Evolutionary conservation across 1,140 invertebrate species (phyloP), one percentile per base, ranked within the genome.

Genomic region (Bombus huntii): DNA sequence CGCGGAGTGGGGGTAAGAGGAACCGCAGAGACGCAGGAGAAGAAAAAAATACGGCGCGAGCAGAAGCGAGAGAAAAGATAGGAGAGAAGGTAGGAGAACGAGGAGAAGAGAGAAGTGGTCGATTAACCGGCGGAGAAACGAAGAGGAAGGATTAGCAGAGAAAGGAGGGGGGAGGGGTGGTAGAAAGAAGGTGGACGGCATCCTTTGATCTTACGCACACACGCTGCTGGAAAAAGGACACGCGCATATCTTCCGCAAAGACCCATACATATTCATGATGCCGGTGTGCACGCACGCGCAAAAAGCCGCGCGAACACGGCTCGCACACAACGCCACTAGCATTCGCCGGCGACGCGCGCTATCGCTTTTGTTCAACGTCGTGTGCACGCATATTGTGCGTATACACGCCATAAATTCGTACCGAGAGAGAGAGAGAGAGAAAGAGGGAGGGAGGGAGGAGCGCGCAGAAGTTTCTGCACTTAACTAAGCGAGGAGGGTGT

Each of bases 321-420:
- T 53, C 68, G 42, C 79, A 65, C 70, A 42, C 79, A 34, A 62
- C 59, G 59, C 28, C 59, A 62, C 59, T 5, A n/a, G n/a, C 66
- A 57, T 59, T 28, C 65, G 44, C 72, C 53, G 76, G 13, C 31
- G 15, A 42, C 59, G 74, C 80, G 65, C 59, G 79, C 34, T 70
- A 70, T 70, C 53, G 88, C 87, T 90, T 91, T 91, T 91, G 89
- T 91, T 91, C 90, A 91, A 90, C 87, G 76, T 86, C 87, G 82
- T 87, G 84, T 82, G 90, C 87, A 80, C 84, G 88, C 89, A 91
- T 89, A 91, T 91, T 91, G 90, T 91, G 89, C 90, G 87, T 91
- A 82, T 91, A 88, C 88, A 91, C 88, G 85, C 89, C 74, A 91
- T 91, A 91, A 91, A 91, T 91, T 91, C 81, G 90, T 91, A 89